These are phyloP conservation scores for Campylomormyrus numenius DNA, from an alignment of 2,113 vertebrate species.

Conservation along the genomic window DNA sequence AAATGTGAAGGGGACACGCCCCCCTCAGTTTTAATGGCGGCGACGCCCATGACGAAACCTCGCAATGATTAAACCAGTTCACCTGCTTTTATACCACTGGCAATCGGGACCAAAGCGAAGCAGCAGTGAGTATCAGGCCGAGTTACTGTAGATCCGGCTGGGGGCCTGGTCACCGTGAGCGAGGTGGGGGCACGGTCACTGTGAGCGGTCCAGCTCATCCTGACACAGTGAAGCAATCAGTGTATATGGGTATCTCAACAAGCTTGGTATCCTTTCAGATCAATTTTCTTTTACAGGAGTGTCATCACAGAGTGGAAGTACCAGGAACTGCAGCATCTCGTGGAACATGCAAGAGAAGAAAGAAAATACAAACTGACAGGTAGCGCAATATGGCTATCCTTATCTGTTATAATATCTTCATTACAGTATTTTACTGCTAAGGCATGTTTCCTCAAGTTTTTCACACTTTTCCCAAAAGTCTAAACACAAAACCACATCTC, in stretches of 20 bases:
- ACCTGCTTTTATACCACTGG: not conserved
- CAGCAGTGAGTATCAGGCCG: not conserved
- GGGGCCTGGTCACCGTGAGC: not conserved
- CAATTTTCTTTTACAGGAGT: not conserved
- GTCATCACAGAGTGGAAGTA: not conserved
- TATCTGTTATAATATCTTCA: not conserved
- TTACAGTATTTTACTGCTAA: not conserved
- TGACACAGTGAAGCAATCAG: not conserved
- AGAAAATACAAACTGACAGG: not conserved
- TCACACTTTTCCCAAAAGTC: not conserved
- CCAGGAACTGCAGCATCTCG: not conserved
- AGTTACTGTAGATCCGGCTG: not conserved
- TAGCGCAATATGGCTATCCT: not conserved
- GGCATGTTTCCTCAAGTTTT: not conserved
- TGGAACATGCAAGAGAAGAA: not conserved
- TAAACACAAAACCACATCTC: not conserved
- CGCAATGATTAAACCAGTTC: not conserved
- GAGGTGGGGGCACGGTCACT: not conserved
- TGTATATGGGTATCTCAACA: not conserved
- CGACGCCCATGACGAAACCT: not conserved
- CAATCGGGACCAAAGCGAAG: too few species aligned
- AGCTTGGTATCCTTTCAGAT: not conserved
- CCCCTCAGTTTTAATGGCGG: too few species aligned
- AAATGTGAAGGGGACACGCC: too few species aligned
- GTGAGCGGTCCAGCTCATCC: not conserved